A percentile compares a stretch with the other conserved stretches of the same genome.
phyloP scores from a whole-genome alignment of 2,888 invertebrate genomes.

The Nomada flava region DNA sequence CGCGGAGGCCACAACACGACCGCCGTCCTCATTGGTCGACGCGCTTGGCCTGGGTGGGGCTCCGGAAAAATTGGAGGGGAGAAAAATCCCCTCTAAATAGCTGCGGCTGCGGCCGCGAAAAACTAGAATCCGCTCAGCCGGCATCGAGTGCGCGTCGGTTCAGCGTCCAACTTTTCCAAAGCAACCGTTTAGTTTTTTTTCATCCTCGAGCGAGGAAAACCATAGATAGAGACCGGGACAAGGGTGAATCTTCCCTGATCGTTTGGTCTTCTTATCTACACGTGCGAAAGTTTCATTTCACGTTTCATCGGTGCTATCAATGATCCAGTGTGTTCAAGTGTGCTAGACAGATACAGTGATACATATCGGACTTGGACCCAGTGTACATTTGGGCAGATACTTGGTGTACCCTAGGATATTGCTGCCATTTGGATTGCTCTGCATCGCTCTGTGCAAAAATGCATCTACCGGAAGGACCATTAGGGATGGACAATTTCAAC shows the following conservation, averaged over 20 bases:
- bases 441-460: slow-evolving; percentile 82
- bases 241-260: too few species aligned
- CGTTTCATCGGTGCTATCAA: too few species aligned
- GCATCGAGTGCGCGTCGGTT: slow-evolving; percentile 78
- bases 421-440: neutral
- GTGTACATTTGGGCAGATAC: too few species aligned
- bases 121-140: slow-evolving; percentile 84
- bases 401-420: slow-evolving; percentile 11
- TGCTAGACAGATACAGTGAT: too few species aligned
- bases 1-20: slow-evolving; percentile 84
- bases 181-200: slow-evolving; percentile 21
- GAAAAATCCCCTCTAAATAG: slow-evolving; percentile 84
- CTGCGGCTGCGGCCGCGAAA: slow-evolving; percentile 81
- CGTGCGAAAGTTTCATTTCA: too few species aligned
- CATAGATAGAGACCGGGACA: too few species aligned
- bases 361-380: too few species aligned
- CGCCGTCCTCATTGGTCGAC: slow-evolving; percentile 83
- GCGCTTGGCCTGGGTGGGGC: slow-evolving; percentile 82
- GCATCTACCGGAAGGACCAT: slow-evolving; percentile 89
- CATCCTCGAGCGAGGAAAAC: neutral
- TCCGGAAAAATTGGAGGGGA: slow-evolving; percentile 83
- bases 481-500: slow-evolving; percentile 91
- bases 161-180: slow-evolving; percentile 22
- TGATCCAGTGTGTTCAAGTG: too few species aligned
- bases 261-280: too few species aligned